Conservation (phyloP, 2,797 vertebrate genomes). For the Acrocephalus scirpaceus region DNA sequence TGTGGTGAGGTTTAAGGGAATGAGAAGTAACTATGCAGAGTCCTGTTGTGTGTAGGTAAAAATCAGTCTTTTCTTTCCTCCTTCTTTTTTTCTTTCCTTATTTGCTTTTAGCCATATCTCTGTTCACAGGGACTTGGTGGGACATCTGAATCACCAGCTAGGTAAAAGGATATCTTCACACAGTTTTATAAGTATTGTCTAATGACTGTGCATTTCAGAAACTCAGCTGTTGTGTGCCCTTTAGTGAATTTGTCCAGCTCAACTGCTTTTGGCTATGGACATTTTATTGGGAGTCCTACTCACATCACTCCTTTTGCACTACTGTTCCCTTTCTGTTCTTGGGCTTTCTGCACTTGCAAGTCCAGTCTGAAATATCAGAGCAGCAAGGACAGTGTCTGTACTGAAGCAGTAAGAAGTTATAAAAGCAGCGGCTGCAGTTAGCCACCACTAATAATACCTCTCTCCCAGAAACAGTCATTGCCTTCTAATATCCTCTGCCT, state of each 20-base stretch:
- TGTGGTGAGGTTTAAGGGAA: slow-evolving; percentile 24
- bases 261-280: neutral
- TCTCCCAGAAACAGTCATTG: slow-evolving; percentile 35
- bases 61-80: neutral
- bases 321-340: neutral
- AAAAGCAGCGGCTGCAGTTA: slow-evolving; percentile 53
- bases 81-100: neutral
- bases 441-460: slow-evolving; percentile 51
- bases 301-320: neutral
- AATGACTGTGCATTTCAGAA: neutral
- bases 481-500: slow-evolving; percentile 42
- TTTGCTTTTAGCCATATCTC: neutral
- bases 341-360: neutral
- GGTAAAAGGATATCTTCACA: neutral
- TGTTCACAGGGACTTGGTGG: neutral
- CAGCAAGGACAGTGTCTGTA: slow-evolving; percentile 24
- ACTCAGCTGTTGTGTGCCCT: neutral
- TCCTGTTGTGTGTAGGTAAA: neutral
- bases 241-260: neutral
- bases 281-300: neutral
- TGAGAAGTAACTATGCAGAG: neutral
- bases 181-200: neutral
- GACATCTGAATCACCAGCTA: neutral
- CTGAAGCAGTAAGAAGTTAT: neutral
- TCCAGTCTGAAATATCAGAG: slow-evolving; percentile 31